phyloP scores from a whole-genome alignment of 2,888 invertebrate species.

The Lacanobia oleracea region DNA sequence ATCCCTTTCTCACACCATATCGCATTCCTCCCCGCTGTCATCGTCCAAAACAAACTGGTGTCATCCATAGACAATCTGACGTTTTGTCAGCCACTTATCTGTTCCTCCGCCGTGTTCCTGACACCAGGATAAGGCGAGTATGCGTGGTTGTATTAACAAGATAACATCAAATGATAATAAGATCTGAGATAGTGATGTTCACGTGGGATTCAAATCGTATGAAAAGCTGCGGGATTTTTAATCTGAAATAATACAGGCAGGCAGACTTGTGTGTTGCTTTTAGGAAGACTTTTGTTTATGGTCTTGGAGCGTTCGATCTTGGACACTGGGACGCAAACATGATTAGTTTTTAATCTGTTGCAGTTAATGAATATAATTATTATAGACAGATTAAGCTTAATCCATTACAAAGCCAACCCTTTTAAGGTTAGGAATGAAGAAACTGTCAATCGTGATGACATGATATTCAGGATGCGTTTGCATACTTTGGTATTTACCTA shows the following conservation, averaged over 20 bases:
- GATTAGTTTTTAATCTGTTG: no score
- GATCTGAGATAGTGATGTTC: conserved; percentile 35
- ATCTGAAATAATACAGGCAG: background rate
- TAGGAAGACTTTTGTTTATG: background rate
- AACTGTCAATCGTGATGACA: background rate
- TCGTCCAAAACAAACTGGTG: background rate
- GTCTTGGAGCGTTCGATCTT: background rate
- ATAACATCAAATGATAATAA: conserved; percentile 40
- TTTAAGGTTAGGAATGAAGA: background rate
- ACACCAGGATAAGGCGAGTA: conserved; percentile 46
- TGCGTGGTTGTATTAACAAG: conserved; percentile 26
- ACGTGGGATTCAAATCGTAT: conserved; percentile 16
- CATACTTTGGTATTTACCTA: no score
- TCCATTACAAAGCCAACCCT: background rate
- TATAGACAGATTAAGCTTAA: no score
- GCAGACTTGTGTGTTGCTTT: background rate
- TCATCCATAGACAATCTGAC: conserved; percentile 55
- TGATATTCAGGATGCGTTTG: background rate
- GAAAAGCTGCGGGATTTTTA: background rate
- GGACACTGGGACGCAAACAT: background rate
- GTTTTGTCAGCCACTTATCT: conserved; percentile 58
- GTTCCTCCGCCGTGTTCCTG: conserved; percentile 30
- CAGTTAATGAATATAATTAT: no score
- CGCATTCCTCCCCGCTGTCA: background rate
- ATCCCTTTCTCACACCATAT: background rate